Evolutionary conservation across 2,113 vertebrate genomes (phyloP).

Genomic region (Rhipidura dahli): DNA sequence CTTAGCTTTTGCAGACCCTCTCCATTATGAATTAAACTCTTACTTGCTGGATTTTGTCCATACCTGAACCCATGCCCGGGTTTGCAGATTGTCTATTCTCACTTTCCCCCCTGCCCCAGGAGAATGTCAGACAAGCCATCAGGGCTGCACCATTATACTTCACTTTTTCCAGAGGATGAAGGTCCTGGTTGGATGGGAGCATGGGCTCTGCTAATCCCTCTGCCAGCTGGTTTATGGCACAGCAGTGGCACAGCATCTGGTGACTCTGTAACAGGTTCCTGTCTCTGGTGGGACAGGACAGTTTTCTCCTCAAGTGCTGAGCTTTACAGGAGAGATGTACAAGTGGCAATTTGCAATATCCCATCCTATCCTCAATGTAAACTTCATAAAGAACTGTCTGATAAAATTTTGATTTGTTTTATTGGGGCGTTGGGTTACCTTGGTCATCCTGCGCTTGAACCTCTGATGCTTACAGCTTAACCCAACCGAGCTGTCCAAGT

Average conservation of each 20-base stretch:
- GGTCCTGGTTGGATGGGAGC: background rate
- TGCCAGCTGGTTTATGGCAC: background rate
- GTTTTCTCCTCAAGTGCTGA: background rate
- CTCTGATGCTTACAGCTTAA: constrained; percentile 28
- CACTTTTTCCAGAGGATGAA: background rate
- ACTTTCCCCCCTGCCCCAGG: background rate
- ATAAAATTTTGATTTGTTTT: background rate
- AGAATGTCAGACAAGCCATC: background rate
- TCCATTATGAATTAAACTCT: background rate
- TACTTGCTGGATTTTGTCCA: background rate
- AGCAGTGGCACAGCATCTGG: background rate
- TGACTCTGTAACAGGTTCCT: background rate
- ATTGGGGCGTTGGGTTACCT: background rate
- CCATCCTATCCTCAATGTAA: background rate
- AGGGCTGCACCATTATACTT: background rate
- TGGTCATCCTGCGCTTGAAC: background rate
- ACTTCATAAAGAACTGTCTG: background rate
- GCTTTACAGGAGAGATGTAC: background rate
- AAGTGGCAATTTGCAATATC: background rate
- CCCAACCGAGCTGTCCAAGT: background rate
- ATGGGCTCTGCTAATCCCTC: background rate
- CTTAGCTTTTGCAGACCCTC: background rate
- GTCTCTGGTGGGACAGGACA: fast-evolving
- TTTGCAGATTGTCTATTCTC: background rate
- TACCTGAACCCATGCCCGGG: background rate